A percentile compares a stretch with the other conserved stretches of the same genome.
Conservation (phyloP, 1,140 invertebrate species). For the Maniola jurtina region DNA sequence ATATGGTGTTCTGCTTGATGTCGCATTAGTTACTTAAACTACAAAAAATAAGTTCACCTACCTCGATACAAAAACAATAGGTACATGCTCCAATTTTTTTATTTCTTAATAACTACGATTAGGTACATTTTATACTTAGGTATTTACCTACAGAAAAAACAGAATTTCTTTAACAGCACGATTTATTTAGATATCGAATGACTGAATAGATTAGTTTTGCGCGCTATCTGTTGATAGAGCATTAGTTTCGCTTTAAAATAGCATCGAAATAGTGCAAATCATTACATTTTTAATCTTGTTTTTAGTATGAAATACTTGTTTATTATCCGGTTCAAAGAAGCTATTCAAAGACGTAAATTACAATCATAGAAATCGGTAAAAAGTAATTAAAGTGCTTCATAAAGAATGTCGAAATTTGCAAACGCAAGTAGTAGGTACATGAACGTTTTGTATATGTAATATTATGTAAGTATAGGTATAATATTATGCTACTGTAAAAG, state of each 20-base stretch:
- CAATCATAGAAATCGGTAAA: neutral
- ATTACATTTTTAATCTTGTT: slow-evolving; percentile 5
- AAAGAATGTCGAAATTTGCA: too few species aligned
- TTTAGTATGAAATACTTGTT: neutral
- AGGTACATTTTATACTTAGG: neutral
- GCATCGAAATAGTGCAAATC: neutral
- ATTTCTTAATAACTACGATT: neutral
- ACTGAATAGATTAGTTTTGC: slow-evolving; percentile 3
- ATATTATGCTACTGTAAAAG: too few species aligned
- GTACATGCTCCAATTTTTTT: neutral
- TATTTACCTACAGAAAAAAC: neutral
- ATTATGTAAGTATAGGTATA: too few species aligned
- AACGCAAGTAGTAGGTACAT: too few species aligned
- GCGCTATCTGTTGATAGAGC: neutral
- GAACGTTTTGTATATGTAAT: too few species aligned
- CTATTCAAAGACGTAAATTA: neutral
- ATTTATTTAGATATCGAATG: slow-evolving; percentile 2
- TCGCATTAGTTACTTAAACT: too few species aligned
- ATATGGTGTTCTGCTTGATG: too few species aligned
- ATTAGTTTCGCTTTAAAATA: slow-evolving; percentile 8
- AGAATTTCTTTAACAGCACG: neutral
- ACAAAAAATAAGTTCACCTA: neutral
- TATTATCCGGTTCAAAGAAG: slow-evolving; percentile 1
- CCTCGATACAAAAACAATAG: neutral
- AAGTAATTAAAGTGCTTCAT: neutral